phyloP scores from a whole-genome alignment of 1,140 invertebrate species.

The Chlorops oryzae region DNA sequence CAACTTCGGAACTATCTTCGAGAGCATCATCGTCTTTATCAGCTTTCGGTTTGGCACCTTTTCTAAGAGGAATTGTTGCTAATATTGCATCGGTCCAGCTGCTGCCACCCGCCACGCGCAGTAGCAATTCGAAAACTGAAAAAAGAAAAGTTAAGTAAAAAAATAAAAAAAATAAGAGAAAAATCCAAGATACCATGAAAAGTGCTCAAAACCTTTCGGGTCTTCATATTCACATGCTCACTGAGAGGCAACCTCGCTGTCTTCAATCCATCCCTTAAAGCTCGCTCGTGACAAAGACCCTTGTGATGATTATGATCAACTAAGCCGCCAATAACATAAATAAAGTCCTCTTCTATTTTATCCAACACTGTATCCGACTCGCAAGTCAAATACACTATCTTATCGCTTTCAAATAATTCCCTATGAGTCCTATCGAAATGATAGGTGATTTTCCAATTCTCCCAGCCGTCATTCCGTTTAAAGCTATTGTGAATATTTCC shows the following conservation, averaged over 20 bases:
- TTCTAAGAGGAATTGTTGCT: conserved; percentile 69
- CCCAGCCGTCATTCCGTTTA: conserved; percentile 76
- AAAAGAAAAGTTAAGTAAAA: conserved; percentile 26
- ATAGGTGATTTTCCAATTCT: conserved; percentile 85
- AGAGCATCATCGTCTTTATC: no score
- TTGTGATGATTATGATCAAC: conserved; percentile 97
- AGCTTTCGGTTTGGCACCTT: conserved; percentile 60
- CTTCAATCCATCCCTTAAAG: conserved; percentile 66
- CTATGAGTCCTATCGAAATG: conserved; percentile 28
- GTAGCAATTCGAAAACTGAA: conserved; percentile 88
- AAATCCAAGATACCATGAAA: conserved; percentile 73
- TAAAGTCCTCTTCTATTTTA: conserved; percentile 66
- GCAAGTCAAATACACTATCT: conserved; percentile 86
- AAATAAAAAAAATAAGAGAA: background rate
- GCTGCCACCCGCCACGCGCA: conserved; percentile 68
- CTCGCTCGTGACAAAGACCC: conserved; percentile 80
- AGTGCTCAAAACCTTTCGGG: conserved; percentile 89
- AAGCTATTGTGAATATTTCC: conserved; percentile 65
- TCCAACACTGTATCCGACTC: conserved; percentile 88
- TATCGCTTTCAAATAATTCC: conserved; percentile 50
- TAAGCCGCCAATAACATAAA: conserved; percentile 93
- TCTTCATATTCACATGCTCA: conserved; percentile 87
- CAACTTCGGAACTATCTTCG: no score
- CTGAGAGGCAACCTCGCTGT: conserved; percentile 87
- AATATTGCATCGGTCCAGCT: conserved; percentile 83